These are phyloP conservation scores for Microcebus jonahi DNA, from an alignment of 2,113 vertebrate genomes.

Conservation along the genomic window DNA sequence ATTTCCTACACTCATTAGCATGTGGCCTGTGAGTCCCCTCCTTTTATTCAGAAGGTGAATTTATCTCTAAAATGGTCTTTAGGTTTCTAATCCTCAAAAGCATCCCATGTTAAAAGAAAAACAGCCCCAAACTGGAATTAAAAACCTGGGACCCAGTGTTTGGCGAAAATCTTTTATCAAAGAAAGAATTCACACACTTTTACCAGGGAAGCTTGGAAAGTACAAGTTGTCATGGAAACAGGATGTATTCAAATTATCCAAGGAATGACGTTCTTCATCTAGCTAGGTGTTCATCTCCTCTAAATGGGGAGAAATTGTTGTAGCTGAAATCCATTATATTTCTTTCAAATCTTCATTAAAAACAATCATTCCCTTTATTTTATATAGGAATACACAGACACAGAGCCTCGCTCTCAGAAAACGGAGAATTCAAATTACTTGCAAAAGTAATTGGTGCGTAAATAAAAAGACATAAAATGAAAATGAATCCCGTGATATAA, in stretches of 20 bases:
- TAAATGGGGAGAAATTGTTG: constrained; percentile 80
- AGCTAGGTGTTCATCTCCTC: constrained; percentile 84
- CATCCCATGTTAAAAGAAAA: constrained; percentile 7
- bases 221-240: constrained; percentile 87
- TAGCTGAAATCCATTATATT: constrained; percentile 81
- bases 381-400: constrained; percentile 42
- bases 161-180: constrained; percentile 83
- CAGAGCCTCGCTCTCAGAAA: constrained; percentile 44
- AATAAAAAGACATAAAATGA: constrained; percentile 68
- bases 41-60: constrained; percentile 61
- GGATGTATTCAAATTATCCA: constrained; percentile 84
- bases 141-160: constrained; percentile 73
- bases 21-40: neutral
- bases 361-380: constrained; percentile 74
- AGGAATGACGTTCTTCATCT: constrained; percentile 81
- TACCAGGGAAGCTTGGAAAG: constrained; percentile 85
- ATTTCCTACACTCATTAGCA: constrained; percentile 66
- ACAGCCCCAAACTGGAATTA: constrained; percentile 67
- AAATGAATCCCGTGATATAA: constrained; percentile 63
- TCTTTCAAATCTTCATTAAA: constrained; percentile 82
- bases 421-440: constrained; percentile 70
- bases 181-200: constrained; percentile 81
- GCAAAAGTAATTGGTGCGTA: constrained; percentile 59
- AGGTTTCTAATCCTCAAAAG: neutral
- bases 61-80: neutral